Percentiles rank a stretch among this genome's conserved stretches.
phyloP scores from a whole-genome alignment of 2,113 vertebrate genomes.

The Hippocampus barbouri region DNA sequence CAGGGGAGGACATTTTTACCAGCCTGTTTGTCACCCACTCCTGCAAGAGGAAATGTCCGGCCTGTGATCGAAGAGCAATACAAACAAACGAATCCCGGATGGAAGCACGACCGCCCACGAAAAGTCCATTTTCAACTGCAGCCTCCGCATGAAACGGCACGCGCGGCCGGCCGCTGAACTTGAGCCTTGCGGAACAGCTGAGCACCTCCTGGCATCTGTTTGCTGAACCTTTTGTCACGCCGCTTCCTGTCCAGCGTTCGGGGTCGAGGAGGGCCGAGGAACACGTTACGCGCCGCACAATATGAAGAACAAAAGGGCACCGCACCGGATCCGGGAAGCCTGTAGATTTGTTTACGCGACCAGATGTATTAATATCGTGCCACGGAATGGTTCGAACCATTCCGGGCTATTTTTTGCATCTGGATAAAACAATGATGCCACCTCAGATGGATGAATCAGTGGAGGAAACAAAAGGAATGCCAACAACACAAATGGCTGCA shows the following conservation, averaged over 20 bases:
- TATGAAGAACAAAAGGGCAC: constrained; percentile 9
- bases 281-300: neutral
- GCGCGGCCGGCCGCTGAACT: constrained; percentile 8
- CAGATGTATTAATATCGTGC: neutral
- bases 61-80: constrained; percentile 2
- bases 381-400: neutral
- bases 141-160: constrained; percentile 13
- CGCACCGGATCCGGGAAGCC: constrained; percentile 1
- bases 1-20: constrained; percentile 3
- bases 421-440: constrained; percentile 6
- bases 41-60: constrained; percentile 2
- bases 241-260: constrained; percentile 52
- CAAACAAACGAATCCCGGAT: constrained; percentile 45
- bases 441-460: neutral
- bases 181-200: constrained; percentile 33
- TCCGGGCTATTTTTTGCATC: neutral
- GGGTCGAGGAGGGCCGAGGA: constrained; percentile 16
- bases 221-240: constrained; percentile 43
- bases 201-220: constrained; percentile 57
- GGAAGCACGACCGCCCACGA: neutral
- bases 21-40: constrained; percentile 6
- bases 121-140: neutral
- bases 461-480: neutral
- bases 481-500: no score
- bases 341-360: neutral